Percentiles rank a stretch among this genome's conserved stretches.
Conservation (phyloP, 92 coral and sea anemone species). For the Bergia puertoricense region DNA sequence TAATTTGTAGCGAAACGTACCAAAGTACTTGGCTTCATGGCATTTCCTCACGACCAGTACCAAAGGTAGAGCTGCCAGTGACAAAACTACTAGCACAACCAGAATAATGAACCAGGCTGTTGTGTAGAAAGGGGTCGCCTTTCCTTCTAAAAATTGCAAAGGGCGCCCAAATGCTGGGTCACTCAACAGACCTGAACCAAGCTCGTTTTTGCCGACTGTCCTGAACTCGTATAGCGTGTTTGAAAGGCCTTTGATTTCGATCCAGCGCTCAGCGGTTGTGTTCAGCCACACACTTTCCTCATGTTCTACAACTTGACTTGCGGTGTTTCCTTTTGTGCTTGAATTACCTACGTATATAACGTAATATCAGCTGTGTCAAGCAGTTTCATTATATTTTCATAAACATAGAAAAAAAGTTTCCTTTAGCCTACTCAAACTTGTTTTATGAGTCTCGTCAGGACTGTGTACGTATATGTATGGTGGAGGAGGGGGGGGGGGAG, state of each 20-base stretch:
- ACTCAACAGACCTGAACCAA: slow-evolving; percentile 13
- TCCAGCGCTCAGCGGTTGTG: no score
- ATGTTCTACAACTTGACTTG: no score
- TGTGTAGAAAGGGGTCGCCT: background rate
- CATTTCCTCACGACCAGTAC: background rate
- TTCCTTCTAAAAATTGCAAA: background rate
- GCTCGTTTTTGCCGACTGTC: background rate
- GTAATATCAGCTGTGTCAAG: no score
- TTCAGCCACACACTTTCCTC: slow-evolving; percentile 1
- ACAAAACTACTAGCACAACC: background rate
- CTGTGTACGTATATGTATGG: no score
- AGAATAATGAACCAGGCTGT: slow-evolving; percentile 1
- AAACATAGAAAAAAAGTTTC: no score
- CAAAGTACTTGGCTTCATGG: background rate
- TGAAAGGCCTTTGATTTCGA: no score
- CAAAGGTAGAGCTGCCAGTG: background rate
- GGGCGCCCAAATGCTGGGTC: slow-evolving; percentile 15
- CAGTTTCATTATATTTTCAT: no score
- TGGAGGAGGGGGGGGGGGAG: no score
- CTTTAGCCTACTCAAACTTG: no score
- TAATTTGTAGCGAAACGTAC: background rate
- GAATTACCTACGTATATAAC: background rate
- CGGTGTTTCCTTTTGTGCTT: background rate
- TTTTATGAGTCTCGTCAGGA: no score
- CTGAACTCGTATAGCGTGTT: slow-evolving; percentile 1